Conservation (phyloP, 2,888 invertebrate species). For the Ariolimax columbianus region DNA sequence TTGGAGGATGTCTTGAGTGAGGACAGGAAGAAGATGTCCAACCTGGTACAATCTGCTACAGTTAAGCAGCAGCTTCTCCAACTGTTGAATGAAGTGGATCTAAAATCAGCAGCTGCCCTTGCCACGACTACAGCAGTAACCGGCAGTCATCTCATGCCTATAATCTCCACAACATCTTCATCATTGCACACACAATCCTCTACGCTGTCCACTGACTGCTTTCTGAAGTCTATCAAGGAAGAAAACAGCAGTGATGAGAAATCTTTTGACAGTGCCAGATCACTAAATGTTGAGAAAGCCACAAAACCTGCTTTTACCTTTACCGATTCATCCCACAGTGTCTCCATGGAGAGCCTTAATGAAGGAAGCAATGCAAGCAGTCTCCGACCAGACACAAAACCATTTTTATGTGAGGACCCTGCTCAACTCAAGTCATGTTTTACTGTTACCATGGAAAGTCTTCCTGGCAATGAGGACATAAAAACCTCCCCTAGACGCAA, state of each 20-base stretch:
- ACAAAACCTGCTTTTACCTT: background rate
- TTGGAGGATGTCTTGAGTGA: conserved; percentile 48
- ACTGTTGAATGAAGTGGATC: conserved; percentile 52
- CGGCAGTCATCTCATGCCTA: background rate
- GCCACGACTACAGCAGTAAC: background rate
- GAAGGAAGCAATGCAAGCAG: background rate
- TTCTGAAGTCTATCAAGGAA: conserved; percentile 14
- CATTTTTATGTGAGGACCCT: background rate
- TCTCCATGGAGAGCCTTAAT: conserved; percentile 6
- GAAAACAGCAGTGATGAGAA: conserved; percentile 19
- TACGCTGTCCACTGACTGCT: background rate
- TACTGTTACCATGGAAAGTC: background rate
- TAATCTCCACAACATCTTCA: background rate
- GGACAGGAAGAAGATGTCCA: conserved; percentile 48
- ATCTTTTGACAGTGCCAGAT: background rate
- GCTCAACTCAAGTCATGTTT: conserved; percentile 14
- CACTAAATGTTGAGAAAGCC: background rate
- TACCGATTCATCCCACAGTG: background rate
- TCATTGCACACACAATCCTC: background rate
- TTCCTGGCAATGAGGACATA: background rate
- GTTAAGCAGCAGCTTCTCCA: conserved; percentile 53
- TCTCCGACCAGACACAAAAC: conserved; percentile 1
- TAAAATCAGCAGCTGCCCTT: conserved; percentile 1
- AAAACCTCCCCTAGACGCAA: background rate
- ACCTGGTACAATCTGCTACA: conserved; percentile 44